Conservation (phyloP, 2,113 vertebrate genomes). For the Trematomus loennbergii region DNA sequence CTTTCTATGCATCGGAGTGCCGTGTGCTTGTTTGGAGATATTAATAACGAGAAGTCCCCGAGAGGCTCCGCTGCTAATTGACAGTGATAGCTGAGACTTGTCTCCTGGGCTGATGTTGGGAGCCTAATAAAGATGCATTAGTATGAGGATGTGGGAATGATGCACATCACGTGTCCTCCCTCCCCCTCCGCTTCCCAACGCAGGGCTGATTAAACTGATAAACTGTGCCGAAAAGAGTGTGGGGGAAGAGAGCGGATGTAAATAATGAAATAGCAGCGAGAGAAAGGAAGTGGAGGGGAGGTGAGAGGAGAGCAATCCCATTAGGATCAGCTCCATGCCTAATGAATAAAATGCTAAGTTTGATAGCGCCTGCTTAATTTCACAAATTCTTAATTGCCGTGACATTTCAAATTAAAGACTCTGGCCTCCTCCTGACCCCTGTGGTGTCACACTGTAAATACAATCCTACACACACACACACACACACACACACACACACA, state of each 20-base stretch:
- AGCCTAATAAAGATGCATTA: conserved; percentile 79
- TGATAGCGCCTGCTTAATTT: conserved; percentile 55
- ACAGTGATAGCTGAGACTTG: conserved; percentile 72
- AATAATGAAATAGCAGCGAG: conserved; percentile 63
- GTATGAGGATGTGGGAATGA: conserved; percentile 49
- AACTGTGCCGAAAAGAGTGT: conserved; percentile 55
- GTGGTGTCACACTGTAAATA: conserved; percentile 40
- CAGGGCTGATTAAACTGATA: conserved; percentile 75
- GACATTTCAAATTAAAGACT: conserved; percentile 67
- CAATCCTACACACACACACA: neutral
- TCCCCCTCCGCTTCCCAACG: conserved; percentile 16
- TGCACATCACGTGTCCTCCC: conserved; percentile 27
- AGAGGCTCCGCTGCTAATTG: conserved; percentile 70
- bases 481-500: no score
- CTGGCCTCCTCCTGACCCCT: conserved; percentile 51
- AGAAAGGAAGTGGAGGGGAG: conserved; percentile 36
- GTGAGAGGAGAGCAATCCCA: conserved; percentile 44
- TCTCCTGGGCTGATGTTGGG: conserved; percentile 68
- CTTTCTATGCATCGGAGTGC: conserved; percentile 57
- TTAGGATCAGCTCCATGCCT: conserved; percentile 50
- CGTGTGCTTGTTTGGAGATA: conserved; percentile 66
- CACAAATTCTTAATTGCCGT: conserved; percentile 65
- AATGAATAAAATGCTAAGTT: conserved; percentile 65
- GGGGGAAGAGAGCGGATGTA: conserved; percentile 31
- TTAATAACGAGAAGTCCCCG: conserved; percentile 68